phyloP scores from a whole-genome alignment of 2,113 vertebrate species.

The Corythoichthys haematopterus region DNA sequence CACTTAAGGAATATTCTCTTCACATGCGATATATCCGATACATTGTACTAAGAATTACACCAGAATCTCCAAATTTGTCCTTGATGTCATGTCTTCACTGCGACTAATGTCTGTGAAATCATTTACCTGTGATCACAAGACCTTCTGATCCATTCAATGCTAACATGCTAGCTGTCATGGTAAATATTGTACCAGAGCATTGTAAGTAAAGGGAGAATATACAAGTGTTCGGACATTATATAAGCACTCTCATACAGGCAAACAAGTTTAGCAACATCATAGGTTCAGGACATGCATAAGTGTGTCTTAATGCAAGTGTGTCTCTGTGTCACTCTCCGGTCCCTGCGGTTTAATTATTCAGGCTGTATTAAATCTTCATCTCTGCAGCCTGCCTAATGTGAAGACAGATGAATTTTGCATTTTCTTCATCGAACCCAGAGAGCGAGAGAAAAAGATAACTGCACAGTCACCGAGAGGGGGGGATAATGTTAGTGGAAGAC shows the following conservation, averaged over 20 bases:
- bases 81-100: neutral
- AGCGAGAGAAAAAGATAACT: slow-evolving; percentile 25
- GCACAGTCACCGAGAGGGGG: slow-evolving; percentile 41
- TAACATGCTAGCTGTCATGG: slow-evolving; percentile 10
- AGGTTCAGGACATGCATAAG: slow-evolving; percentile 12
- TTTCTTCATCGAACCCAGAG: slow-evolving; percentile 34
- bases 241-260: slow-evolving; percentile 7
- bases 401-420: slow-evolving; percentile 62
- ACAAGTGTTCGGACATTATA: slow-evolving; percentile 16
- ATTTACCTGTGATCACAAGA: neutral
- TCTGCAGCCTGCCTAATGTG: slow-evolving; percentile 60
- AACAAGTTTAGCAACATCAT: slow-evolving; percentile 17
- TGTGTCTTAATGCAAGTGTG: slow-evolving; percentile 19
- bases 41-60: too few relatives aligned
- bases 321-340: slow-evolving; percentile 46
- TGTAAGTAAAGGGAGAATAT: slow-evolving; percentile 21
- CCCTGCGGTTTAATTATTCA: slow-evolving; percentile 74
- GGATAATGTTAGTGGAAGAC: slow-evolving; percentile 15
- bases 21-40: too few relatives aligned
- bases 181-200: slow-evolving; percentile 16
- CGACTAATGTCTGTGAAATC: neutral
- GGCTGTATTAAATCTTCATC: slow-evolving; percentile 73
- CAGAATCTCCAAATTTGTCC: too few relatives aligned
- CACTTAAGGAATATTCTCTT: too few relatives aligned
- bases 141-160: slow-evolving; percentile 21